These are phyloP conservation scores for Melanostoma scalare DNA, from an alignment of 2,888 invertebrate species.

Conservation along the genomic window DNA sequence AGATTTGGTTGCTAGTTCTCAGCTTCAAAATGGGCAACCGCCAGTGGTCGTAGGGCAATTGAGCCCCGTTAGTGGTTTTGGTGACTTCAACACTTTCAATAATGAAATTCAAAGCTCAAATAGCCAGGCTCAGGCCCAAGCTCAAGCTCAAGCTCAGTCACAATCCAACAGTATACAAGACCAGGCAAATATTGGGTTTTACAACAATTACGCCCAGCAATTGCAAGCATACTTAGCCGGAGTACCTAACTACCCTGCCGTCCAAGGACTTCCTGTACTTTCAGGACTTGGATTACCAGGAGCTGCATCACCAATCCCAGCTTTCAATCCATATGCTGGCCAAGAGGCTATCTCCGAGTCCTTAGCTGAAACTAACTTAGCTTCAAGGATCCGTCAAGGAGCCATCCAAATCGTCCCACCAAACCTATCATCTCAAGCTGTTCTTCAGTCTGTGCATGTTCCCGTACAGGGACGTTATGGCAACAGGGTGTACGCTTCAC, in stretches of 20 bases:
- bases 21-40: conserved; percentile 21
- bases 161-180: conserved; percentile 29
- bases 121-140: conserved; percentile 52
- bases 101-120: conserved; percentile 22
- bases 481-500: conserved; percentile 79
- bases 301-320: conserved; percentile 49
- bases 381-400: conserved; percentile 79
- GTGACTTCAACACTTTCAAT: neutral
- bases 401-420: conserved; percentile 79
- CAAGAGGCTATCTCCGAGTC: conserved; percentile 79
- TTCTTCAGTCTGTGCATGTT: conserved; percentile 79
- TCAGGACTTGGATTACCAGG: conserved; percentile 36
- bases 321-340: conserved; percentile 46
- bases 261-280: conserved; percentile 26
- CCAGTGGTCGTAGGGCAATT: conserved; percentile 24
- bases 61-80: conserved; percentile 8
- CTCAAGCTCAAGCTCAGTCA: conserved; percentile 42
- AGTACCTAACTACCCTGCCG: neutral
- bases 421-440: conserved; percentile 78
- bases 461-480: conserved; percentile 78
- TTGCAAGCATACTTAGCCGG: conserved; percentile 37
- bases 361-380: conserved; percentile 77
- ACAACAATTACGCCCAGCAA: conserved; percentile 3
- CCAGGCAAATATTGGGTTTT: conserved; percentile 12
- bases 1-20: conserved; percentile 13